phyloP scores from a whole-genome alignment of 2,113 vertebrate species.

The Anas platyrhynchos region DNA sequence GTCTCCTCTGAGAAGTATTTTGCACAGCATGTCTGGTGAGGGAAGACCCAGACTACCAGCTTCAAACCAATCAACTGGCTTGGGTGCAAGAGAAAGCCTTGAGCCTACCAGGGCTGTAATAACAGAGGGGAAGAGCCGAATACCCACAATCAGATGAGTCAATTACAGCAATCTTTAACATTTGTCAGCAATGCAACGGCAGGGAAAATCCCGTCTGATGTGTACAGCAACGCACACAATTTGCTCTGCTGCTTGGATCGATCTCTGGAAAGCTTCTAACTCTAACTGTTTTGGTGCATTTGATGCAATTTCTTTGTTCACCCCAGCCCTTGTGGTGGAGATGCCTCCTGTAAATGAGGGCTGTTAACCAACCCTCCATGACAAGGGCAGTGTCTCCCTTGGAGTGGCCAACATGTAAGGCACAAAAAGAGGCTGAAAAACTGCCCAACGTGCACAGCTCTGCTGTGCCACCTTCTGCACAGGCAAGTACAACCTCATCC shows the following conservation, averaged over 20 bases:
- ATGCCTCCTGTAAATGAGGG: not conserved
- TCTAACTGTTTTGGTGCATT: not conserved
- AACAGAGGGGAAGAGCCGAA: not conserved
- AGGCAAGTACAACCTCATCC: not conserved
- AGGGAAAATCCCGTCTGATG: not conserved
- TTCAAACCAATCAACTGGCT: constrained; percentile 12
- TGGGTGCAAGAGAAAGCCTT: not conserved
- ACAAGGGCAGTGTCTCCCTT: not conserved
- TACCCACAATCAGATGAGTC: not conserved
- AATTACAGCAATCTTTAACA: not conserved
- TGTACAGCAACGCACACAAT: not conserved
- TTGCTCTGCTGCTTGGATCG: not conserved
- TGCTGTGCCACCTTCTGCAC: not conserved
- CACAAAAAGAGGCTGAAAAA: not conserved
- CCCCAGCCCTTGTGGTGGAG: not conserved
- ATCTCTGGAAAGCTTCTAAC: not conserved
- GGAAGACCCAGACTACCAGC: not conserved
- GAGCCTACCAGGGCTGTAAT: not conserved
- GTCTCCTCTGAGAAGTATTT: not conserved
- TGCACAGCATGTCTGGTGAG: not conserved
- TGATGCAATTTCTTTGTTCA: not conserved
- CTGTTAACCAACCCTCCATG: not conserved
- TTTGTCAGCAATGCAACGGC: not conserved
- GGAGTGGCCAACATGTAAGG: not conserved
- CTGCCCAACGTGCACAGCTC: not conserved